Evolutionary conservation across 2,113 vertebrate genomes (phyloP).

Genomic region (Melanostigma gelatinosum): DNA sequence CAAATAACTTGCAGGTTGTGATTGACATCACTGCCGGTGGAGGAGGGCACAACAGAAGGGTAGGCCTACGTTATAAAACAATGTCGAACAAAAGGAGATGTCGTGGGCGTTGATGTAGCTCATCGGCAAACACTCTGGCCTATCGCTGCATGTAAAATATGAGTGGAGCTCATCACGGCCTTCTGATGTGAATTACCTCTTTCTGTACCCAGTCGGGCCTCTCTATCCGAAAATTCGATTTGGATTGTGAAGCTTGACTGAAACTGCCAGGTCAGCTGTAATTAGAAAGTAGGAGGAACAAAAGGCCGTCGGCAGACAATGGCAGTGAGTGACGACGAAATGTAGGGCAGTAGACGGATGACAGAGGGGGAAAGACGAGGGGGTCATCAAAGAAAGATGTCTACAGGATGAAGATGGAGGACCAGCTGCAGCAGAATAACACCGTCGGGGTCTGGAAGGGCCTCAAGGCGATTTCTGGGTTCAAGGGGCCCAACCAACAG

Average conservation of each 20-base stretch:
- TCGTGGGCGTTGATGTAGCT: background rate
- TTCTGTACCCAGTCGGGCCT: conserved; percentile 1
- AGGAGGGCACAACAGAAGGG: conserved; percentile 20
- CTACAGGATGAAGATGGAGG: too few relatives aligned
- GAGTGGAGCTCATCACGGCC: background rate
- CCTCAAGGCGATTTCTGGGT: too few relatives aligned
- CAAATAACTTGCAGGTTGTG: conserved; percentile 16
- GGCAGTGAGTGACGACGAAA: background rate
- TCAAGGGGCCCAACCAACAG: too few relatives aligned
- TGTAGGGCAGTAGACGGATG: background rate
- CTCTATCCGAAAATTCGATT: conserved; percentile 21
- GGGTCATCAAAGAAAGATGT: too few relatives aligned
- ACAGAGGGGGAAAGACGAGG: background rate
- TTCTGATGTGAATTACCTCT: background rate
- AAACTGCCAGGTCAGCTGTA: conserved; percentile 45
- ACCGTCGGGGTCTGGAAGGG: too few relatives aligned
- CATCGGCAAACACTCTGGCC: background rate
- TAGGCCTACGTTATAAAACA: conserved; percentile 10
- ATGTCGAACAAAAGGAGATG: background rate
- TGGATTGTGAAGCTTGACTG: conserved; percentile 15
- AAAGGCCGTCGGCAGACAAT: conserved; percentile 17
- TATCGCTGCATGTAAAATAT: background rate
- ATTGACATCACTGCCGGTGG: conserved; percentile 13
- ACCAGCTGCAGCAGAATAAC: too few relatives aligned
- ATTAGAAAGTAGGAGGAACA: conserved; percentile 29